These are phyloP conservation scores for Mimachlamys varia DNA, from an alignment of 2,888 invertebrate species.

Conservation along the genomic window DNA sequence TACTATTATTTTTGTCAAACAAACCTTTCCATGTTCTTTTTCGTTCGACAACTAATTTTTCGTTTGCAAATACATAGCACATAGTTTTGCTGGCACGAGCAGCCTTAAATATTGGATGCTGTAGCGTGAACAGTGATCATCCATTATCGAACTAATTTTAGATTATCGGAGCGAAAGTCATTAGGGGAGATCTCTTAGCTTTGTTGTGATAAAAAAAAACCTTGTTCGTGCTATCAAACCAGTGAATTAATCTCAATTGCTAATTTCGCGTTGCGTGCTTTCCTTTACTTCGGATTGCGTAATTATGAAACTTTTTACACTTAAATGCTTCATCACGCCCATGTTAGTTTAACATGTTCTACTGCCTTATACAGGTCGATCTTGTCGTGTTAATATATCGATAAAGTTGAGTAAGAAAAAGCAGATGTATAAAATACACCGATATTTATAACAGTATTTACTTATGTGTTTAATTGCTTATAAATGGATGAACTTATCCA, in stretches of 20 bases:
- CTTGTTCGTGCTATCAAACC: background rate
- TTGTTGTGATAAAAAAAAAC: background rate
- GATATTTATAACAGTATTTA: no score
- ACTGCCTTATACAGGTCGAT: background rate
- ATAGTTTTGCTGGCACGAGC: background rate
- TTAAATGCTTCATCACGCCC: background rate
- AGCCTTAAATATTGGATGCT: background rate
- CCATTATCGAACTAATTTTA: background rate
- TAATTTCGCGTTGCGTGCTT: background rate
- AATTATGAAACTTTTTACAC: background rate
- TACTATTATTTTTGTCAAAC: no score
- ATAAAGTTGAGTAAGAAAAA: background rate
- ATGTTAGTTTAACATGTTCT: background rate
- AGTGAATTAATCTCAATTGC: background rate
- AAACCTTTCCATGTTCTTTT: no score
- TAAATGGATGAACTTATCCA: no score
- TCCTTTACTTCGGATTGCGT: background rate
- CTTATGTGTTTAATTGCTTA: no score
- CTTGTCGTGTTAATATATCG: background rate
- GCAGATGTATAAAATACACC: background rate
- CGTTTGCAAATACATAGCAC: background rate
- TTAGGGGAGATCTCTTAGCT: background rate
- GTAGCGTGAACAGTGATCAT: conserved; percentile 2
- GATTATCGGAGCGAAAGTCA: background rate
- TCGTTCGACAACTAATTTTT: no score